Conservation (phyloP, 1,140 invertebrate species). For the Cydia fagiglandana region DNA sequence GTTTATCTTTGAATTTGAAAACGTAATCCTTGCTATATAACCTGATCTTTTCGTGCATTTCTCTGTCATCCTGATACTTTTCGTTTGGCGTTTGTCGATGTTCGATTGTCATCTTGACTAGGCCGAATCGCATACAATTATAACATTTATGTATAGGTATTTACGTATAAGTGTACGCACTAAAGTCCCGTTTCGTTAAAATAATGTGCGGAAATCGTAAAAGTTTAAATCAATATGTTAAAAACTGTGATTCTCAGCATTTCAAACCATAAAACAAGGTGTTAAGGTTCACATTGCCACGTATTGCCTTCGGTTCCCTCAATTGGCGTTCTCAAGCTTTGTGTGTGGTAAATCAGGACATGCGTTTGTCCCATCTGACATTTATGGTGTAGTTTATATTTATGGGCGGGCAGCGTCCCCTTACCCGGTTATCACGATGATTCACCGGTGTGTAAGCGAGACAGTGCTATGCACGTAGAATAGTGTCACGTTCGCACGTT, state of each 20-base stretch:
- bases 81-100: too few species aligned
- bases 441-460: too few species aligned
- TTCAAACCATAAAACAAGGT: not conserved
- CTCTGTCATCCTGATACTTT: too few species aligned
- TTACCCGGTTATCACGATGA: conserved; percentile 35
- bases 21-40: too few species aligned
- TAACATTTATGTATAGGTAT: too few species aligned
- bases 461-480: too few species aligned
- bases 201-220: conserved; percentile 10
- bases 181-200: not conserved
- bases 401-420: conserved; percentile 46
- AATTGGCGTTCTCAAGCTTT: not conserved
- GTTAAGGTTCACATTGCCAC: not conserved
- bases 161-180: too few species aligned
- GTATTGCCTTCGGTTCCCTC: not conserved
- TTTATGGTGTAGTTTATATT: conserved; percentile 63
- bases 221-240: conserved; percentile 8
- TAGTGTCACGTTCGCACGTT: too few species aligned
- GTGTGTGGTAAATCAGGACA: conserved; percentile 36
- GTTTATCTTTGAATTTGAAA: not conserved
- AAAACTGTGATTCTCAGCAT: not conserved
- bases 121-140: too few species aligned
- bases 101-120: too few species aligned
- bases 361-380: conserved; percentile 56
- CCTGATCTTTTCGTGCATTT: too few species aligned